Evolutionary conservation across 2,888 invertebrate species (phyloP), one percentile per base, ranked within the genome.

Genomic region (Athrips mouffetella): DNA sequence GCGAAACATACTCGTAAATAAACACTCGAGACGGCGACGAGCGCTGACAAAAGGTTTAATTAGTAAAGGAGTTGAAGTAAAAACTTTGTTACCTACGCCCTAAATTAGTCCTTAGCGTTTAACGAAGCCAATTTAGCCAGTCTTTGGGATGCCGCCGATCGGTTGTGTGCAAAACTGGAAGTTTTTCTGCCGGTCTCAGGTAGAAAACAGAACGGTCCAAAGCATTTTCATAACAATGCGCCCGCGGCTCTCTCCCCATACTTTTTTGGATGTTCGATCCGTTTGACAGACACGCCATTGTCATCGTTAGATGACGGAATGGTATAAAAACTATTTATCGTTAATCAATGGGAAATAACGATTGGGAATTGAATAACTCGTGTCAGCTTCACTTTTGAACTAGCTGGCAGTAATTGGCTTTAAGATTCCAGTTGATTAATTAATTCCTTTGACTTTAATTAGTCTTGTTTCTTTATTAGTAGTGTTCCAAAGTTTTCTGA

Each of bases 181-280:
- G 71, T 86, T 87, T 87, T 87, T 87, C 80, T 73, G 65, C 63
- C 68, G 57, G 63, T 67, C 70, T 58, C 85, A 86, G 87, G 86
- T 86, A 87, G 83, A 83, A 73, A 81, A 82, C 73, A 77, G 79
- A 76, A 81, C 78, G 79, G 81, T 70, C 77, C 73, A 63, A 72
- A 78, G 75, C 79, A 85, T 88, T 86, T 85, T 86, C 82, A 86
- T 88, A 84, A 87, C 85, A 88, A 88, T 88, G 86, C 83, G 80
- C 80, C 76, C 61, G 79, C 78, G 80, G 76, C 80, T 82, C 76
- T 82, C 83, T 78, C 78, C 67, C 73, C 73, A 74, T 74, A 73
- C 69, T 83, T 86, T 71, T 87, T 85, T 83, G 71, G 73, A 63
- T 54, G 68, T 65, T 67, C 71, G 74, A 80, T 73, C 76, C 80